phyloP scores from a whole-genome alignment of 2,888 invertebrate genomes.

The Entomobrya multifasciata region DNA sequence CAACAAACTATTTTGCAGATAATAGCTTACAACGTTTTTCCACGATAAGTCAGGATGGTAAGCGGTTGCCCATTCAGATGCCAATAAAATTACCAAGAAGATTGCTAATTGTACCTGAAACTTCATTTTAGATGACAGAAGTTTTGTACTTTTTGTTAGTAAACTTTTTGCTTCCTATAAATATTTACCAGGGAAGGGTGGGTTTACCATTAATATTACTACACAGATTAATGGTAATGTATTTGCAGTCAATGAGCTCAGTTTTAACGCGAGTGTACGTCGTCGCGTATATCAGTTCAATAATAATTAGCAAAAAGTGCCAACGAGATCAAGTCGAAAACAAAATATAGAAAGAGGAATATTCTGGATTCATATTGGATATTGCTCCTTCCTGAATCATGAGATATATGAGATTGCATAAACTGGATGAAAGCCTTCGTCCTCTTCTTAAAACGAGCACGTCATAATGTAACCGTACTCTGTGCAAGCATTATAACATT shows the following conservation, averaged over 20 bases:
- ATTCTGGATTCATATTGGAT: constrained; percentile 26
- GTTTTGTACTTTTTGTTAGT: too few relatives aligned
- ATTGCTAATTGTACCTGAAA: not conserved
- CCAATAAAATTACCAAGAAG: not conserved
- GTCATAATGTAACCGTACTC: not conserved
- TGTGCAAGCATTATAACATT: not conserved
- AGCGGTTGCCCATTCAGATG: constrained; percentile 17
- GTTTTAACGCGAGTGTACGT: not conserved
- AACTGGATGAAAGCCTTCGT: not conserved
- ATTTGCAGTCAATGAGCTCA: too few relatives aligned
- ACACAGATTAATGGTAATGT: too few relatives aligned
- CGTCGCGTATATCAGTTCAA: too few relatives aligned
- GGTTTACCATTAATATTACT: too few relatives aligned
- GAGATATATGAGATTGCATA: not conserved
- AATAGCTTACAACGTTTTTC: constrained; percentile 66
- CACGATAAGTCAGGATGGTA: constrained; percentile 69
- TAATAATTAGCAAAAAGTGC: too few relatives aligned
- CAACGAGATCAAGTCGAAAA: not conserved
- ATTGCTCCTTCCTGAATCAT: too few relatives aligned
- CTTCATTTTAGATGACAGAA: too few relatives aligned
- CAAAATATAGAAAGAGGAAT: not conserved
- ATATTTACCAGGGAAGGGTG: too few relatives aligned
- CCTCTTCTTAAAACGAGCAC: not conserved
- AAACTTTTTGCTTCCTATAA: too few relatives aligned
- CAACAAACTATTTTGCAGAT: not conserved